Percentiles rank a stretch among this genome's conserved stretches.
Evolutionary conservation across 37 sponge, comb jelly and placozoan species (phyloP).

Genomic region (Chondrosia reniformis): DNA sequence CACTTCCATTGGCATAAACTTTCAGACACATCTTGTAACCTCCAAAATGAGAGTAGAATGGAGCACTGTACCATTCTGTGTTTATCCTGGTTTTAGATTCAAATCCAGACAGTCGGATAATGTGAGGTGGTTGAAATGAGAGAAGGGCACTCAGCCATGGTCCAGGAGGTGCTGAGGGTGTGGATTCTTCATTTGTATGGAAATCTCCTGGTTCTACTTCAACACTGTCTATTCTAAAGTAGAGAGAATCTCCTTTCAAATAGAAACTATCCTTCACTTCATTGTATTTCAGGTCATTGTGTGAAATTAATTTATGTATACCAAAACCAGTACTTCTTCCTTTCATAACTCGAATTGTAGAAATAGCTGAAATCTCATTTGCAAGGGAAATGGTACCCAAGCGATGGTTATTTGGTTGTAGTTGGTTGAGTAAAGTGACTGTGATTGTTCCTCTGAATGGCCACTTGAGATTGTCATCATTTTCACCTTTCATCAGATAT

Average conservation of each 20-base stretch:
- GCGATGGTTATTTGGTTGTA: neutral
- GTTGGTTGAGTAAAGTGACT: slow-evolving; percentile 1
- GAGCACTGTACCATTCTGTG: slow-evolving; percentile 10
- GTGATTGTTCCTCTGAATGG: slow-evolving; percentile 19
- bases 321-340: slow-evolving; percentile 23
- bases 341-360: neutral
- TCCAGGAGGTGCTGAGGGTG: no score
- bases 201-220: no score
- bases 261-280: slow-evolving; percentile 38
- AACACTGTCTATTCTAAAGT: slow-evolving; percentile 36
- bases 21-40: slow-evolving; percentile 47
- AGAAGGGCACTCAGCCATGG: no score
- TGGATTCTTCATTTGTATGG: no score
- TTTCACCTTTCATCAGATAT: slow-evolving; percentile 27
- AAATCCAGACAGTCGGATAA: neutral
- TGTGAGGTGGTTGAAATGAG: neutral
- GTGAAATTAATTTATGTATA: slow-evolving; percentile 27
- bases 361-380: neutral
- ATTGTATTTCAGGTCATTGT: slow-evolving; percentile 28
- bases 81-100: neutral
- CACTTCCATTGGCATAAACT: slow-evolving; percentile 26
- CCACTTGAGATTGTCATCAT: slow-evolving; percentile 32
- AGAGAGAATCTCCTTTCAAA: slow-evolving; percentile 33
- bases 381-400: no score
- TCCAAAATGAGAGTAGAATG: slow-evolving; percentile 23